Conservation (phyloP, 2,797 vertebrate genomes). For the Pyrocephalus nanus region DNA sequence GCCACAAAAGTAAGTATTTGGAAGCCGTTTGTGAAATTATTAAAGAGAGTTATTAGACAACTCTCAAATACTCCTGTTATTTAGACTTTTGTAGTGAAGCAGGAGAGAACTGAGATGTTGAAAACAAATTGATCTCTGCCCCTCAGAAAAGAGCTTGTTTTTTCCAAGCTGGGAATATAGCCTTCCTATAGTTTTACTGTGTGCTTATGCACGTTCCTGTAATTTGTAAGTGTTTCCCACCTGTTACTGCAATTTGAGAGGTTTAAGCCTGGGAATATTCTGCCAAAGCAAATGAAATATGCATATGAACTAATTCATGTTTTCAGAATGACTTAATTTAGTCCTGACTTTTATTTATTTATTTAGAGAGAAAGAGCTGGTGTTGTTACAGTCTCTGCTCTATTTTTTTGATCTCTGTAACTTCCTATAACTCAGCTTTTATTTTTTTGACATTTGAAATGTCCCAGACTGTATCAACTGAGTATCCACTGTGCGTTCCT, state of each 20-base stretch:
- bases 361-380: background rate
- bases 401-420: constrained; percentile 28
- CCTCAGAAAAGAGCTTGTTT: background rate
- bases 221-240: background rate
- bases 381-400: constrained; percentile 21
- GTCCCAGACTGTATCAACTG: background rate
- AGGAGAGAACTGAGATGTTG: background rate
- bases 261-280: constrained; percentile 12
- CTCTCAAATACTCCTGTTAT: background rate
- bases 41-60: background rate
- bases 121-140: background rate
- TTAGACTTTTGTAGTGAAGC: background rate
- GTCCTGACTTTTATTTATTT: constrained; percentile 40
- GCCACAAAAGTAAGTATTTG: background rate
- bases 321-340: constrained; percentile 56
- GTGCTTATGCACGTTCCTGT: background rate
- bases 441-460: background rate
- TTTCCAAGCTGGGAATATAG: background rate
- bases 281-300: constrained; percentile 28
- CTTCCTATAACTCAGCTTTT: background rate
- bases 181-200: background rate
- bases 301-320: constrained; percentile 28
- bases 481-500: background rate
- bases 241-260: background rate
- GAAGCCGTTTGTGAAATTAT: constrained; percentile 5